Evolutionary conservation across 2,113 vertebrate genomes (phyloP).

Genomic region (Spermophilus dauricus): DNA sequence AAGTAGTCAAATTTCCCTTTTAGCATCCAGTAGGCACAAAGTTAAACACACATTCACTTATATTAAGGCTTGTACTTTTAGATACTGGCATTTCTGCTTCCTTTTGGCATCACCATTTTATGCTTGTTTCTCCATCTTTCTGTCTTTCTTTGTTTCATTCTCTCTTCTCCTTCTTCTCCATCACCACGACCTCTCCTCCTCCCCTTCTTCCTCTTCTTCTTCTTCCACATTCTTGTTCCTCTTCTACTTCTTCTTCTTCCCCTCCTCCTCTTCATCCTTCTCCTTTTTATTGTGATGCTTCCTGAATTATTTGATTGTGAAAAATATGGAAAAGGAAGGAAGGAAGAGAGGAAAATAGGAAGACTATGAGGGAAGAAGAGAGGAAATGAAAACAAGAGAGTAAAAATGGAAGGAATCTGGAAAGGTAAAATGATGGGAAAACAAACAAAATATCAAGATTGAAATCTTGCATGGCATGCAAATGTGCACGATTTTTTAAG

Average conservation of each 20-base stretch:
- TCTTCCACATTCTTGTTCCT: no score
- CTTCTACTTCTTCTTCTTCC: not conserved
- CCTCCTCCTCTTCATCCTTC: not conserved
- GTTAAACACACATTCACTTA: not conserved
- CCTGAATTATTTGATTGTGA: not conserved
- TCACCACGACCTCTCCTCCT: no score
- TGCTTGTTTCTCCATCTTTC: not conserved
- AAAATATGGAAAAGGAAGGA: not conserved
- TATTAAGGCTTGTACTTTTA: not conserved
- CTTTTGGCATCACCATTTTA: not conserved
- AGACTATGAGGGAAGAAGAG: no score
- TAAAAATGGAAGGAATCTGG: not conserved
- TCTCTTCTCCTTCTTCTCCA: not conserved
- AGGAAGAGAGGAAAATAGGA: not conserved
- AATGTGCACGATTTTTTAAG: not conserved
- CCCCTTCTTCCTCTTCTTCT: no score
- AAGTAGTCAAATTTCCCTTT: not conserved
- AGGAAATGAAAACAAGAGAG: not conserved
- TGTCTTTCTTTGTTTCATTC: not conserved
- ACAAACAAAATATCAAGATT: slow-evolving; percentile 11
- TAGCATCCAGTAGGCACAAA: not conserved
- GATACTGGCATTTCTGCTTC: not conserved
- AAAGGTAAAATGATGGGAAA: not conserved
- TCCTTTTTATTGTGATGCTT: not conserved
- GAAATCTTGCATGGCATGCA: not conserved